Evolutionary conservation across 2,797 vertebrate species (phyloP).

Genomic region (Clamator glandarius): DNA sequence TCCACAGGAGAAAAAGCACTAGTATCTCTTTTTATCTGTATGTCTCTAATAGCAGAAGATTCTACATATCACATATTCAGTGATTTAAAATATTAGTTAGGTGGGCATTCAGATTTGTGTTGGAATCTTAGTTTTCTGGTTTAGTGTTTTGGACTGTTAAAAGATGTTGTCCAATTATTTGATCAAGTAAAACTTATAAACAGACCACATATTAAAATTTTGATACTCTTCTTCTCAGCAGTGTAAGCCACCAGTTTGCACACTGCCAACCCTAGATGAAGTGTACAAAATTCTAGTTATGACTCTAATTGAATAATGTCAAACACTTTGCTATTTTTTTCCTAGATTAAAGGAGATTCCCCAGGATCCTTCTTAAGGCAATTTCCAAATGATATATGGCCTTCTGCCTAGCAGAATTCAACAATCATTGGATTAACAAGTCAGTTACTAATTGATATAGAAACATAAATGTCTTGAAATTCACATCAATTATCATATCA

Average conservation of each 20-base stretch:
- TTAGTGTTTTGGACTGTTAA: background rate
- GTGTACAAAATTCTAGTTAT: background rate
- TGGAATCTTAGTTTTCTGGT: background rate
- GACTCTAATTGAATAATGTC: background rate
- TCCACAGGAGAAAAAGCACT: background rate
- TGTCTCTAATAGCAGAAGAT: background rate
- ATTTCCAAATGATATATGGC: background rate
- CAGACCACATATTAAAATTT: background rate
- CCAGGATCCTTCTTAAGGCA: background rate
- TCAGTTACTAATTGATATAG: background rate
- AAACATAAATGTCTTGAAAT: background rate
- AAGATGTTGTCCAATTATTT: background rate
- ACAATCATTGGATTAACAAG: background rate
- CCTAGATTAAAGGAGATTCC: background rate
- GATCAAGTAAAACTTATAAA: background rate
- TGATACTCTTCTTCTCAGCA: background rate
- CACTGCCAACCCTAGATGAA: background rate
- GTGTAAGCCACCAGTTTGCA: background rate
- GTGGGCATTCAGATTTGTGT: background rate
- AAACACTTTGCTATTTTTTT: background rate
- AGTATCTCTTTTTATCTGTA: no score
- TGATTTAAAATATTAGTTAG: background rate
- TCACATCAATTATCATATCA: background rate
- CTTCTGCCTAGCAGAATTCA: background rate
- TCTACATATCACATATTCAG: background rate